These are phyloP conservation scores for Perca schrenkii DNA, from an alignment of 2,113 vertebrate species.

Conservation along the genomic window DNA sequence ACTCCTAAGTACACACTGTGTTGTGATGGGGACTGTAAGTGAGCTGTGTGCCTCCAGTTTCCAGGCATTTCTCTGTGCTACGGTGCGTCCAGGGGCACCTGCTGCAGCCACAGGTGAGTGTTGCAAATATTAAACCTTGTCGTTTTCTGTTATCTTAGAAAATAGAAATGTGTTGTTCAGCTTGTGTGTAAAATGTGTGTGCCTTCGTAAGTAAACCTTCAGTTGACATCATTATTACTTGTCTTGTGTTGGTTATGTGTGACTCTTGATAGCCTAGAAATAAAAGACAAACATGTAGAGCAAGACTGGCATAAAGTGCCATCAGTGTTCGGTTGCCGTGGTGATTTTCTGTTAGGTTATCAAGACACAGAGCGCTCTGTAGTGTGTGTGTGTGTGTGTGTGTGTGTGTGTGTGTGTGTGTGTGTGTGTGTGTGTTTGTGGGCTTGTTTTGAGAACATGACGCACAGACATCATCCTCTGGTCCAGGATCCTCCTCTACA, in stretches of 20 bases:
- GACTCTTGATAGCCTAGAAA: not conserved
- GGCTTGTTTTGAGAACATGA: constrained; percentile 64
- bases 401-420: constrained; percentile 23
- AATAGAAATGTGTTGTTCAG: not conserved
- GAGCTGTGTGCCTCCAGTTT: constrained; percentile 93
- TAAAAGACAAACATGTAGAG: constrained; percentile 4
- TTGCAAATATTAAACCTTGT: not conserved
- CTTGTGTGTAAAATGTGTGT: not conserved
- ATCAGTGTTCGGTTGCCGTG: constrained; percentile 74
- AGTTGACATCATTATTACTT: not conserved
- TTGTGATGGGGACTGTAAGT: constrained; percentile 89
- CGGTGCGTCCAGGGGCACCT: constrained; percentile 68
- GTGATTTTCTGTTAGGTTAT: constrained; percentile 71
- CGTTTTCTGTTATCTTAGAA: not conserved
- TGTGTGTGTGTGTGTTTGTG: constrained; percentile 29
- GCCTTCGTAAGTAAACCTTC: not conserved
- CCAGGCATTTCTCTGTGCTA: constrained; percentile 91
- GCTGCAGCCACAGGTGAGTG: constrained; percentile 78
- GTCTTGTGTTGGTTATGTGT: not conserved
- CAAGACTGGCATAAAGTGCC: constrained; percentile 49
- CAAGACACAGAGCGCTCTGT: constrained; percentile 45
- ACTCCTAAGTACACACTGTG: constrained; percentile 41
- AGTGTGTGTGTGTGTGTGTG: constrained; percentile 14
- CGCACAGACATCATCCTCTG: constrained; percentile 55
- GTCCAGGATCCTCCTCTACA: constrained; percentile 66